Percentiles rank a stretch among this genome's conserved stretches.
Evolutionary conservation across 2,113 vertebrate species (phyloP).

Genomic region (Datnioides undecimradiatus): DNA sequence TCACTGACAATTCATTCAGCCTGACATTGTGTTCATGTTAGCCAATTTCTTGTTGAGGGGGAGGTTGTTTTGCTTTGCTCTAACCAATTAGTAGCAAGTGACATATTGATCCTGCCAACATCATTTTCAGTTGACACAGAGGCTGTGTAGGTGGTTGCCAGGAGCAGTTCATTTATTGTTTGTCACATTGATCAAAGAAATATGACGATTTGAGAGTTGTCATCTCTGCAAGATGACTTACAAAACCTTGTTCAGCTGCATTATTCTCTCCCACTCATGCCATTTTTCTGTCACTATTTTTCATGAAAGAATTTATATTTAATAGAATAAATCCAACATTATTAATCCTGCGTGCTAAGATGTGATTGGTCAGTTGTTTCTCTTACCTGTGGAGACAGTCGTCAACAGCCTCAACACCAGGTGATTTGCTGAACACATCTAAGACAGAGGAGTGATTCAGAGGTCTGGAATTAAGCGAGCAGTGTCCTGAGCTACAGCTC

Average conservation of each 20-base stretch:
- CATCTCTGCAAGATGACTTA: neutral
- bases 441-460: slow-evolving; percentile 30
- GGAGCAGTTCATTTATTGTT: neutral
- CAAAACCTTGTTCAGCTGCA: neutral
- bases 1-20: neutral
- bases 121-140: neutral
- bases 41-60: neutral
- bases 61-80: neutral
- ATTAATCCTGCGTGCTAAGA: neutral
- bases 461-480: slow-evolving; percentile 2
- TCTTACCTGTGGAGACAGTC: neutral
- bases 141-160: neutral
- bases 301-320: neutral
- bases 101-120: neutral
- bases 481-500: neutral
- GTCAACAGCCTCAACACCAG: neutral
- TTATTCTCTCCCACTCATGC: neutral
- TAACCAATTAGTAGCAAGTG: neutral
- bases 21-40: neutral
- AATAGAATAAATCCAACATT: neutral
- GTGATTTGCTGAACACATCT: neutral
- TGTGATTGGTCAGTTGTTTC: neutral
- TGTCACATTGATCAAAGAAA: neutral
- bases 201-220: neutral
- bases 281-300: neutral